phyloP scores from a whole-genome alignment of 1,140 invertebrate genomes.

The Reticulitermes speratus region DNA sequence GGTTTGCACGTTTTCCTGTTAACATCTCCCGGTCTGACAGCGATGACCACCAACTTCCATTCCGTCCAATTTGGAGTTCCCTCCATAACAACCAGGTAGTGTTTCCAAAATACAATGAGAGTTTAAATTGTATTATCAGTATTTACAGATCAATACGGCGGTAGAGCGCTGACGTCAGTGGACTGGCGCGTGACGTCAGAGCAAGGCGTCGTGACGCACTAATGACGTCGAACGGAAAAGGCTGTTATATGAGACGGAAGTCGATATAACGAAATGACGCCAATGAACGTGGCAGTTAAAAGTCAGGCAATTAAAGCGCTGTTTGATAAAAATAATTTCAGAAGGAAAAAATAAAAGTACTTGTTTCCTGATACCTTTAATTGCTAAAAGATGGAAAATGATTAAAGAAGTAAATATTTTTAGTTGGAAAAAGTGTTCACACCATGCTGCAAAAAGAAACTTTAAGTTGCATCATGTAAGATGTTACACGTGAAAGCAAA shows the following conservation, averaged over 20 bases:
- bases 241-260: background rate
- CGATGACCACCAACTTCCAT: background rate
- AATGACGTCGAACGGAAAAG: constrained; percentile 12
- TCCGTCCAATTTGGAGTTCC: background rate
- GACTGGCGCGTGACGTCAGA: constrained; percentile 17
- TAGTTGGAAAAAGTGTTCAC: too few species aligned
- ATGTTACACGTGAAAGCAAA: too few species aligned
- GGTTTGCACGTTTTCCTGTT: background rate
- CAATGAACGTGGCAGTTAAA: background rate
- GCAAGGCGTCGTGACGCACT: constrained; percentile 21
- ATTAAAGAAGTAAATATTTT: too few species aligned
- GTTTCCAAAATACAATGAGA: background rate
- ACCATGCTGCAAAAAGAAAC: too few species aligned
- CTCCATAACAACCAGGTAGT: background rate
- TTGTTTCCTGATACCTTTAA: background rate
- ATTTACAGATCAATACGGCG: constrained; percentile 5
- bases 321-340: background rate
- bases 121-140: background rate
- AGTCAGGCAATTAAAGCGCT: background rate
- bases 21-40: too few species aligned
- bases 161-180: constrained; percentile 22
- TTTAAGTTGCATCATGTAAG: too few species aligned
- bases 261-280: background rate
- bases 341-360: background rate
- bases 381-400: too few species aligned